Percentiles rank a stretch among this genome's conserved stretches.
Evolutionary conservation across 2,113 vertebrate genomes (phyloP).

Genomic region (Hystrix cristata): DNA sequence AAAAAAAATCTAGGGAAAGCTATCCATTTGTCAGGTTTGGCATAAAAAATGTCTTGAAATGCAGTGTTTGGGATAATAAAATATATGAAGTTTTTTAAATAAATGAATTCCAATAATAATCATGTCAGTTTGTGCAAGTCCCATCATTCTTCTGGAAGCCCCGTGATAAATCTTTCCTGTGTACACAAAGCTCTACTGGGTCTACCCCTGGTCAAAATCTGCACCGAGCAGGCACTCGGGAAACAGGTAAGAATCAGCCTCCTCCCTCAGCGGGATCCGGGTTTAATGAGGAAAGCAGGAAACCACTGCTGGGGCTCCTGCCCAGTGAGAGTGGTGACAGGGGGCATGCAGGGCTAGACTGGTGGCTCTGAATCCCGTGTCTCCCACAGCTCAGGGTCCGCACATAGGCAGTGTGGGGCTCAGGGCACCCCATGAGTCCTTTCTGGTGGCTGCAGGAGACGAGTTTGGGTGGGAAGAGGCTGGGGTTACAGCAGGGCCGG

Average conservation of each 20-base stretch:
- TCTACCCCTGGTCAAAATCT: background rate
- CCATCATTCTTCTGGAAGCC: slow-evolving; percentile 56
- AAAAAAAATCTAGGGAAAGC: slow-evolving; percentile 58
- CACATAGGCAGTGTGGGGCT: accelerated
- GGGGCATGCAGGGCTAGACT: accelerated
- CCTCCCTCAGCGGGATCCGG: background rate
- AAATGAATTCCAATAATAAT: slow-evolving; percentile 77
- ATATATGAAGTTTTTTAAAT: slow-evolving; percentile 79
- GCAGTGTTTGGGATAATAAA: slow-evolving; percentile 84
- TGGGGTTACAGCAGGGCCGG: background rate
- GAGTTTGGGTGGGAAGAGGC: accelerated
- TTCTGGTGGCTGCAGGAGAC: accelerated
- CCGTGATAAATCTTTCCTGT: slow-evolving; percentile 36
- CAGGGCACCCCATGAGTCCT: accelerated
- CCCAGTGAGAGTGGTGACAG: accelerated
- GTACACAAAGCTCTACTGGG: background rate
- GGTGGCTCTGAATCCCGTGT: accelerated
- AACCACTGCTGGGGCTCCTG: background rate
- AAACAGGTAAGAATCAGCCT: background rate
- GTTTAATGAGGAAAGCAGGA: background rate
- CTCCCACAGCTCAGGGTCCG: accelerated
- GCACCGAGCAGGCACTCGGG: accelerated
- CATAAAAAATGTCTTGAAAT: slow-evolving; percentile 84
- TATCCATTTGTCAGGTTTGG: slow-evolving; percentile 78
- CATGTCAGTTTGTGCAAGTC: slow-evolving; percentile 58